Base-by-base conservation (phyloP, 2,888 invertebrate genomes). In the Diadegma fenestrale region DNA sequence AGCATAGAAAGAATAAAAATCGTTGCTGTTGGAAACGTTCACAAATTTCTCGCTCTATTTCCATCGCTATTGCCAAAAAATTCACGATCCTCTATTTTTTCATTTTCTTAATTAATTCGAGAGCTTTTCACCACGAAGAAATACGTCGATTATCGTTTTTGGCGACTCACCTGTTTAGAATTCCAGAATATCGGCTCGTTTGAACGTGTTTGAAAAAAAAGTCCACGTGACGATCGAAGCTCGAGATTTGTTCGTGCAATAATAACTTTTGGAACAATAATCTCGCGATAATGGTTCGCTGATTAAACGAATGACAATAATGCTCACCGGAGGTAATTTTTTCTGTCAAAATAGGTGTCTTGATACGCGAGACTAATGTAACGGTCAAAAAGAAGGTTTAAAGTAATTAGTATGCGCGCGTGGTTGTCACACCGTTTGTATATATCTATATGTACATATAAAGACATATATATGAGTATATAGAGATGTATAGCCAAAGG, bases 341-440 rank as follows among this genome's bases (percentile, higher is more conserved):
- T 69, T 61, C 43, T 43, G 33, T 73, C 61, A 64, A 76, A 64
- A 76, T 76, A 76, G 76, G 48, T 64, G 12, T n/a, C 43, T 48
- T 22, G 26, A 51, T 51, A 41, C 54, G 26, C 37, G 54, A 19
- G 66, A 77, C 4, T 41, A 45, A 63, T 19, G 45, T 48, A 71
- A 79, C 69, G 79, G 71, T 69, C 19, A 48, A 71, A 71, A 69
- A 69, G 61, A 71, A 61, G 26, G 69, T 69, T 43, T 30, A 45
- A 45, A 58, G 45, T 22, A 61, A 71, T 79, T 79, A 71, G 79
- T 79, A 79, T 79, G 79, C 78, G 69, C 58, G 69, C 48, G 61
- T 45, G 61, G 71, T 79, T 71, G 48, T 48, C 71, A 48, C 71
- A 33, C 41, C 45, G 26, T 58, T 58, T 58, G 26, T 58, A 58